Evolutionary conservation across 2,888 invertebrate species (phyloP), one percentile per base, ranked within the genome.

Genomic region (Ormyrus pomaceus): DNA sequence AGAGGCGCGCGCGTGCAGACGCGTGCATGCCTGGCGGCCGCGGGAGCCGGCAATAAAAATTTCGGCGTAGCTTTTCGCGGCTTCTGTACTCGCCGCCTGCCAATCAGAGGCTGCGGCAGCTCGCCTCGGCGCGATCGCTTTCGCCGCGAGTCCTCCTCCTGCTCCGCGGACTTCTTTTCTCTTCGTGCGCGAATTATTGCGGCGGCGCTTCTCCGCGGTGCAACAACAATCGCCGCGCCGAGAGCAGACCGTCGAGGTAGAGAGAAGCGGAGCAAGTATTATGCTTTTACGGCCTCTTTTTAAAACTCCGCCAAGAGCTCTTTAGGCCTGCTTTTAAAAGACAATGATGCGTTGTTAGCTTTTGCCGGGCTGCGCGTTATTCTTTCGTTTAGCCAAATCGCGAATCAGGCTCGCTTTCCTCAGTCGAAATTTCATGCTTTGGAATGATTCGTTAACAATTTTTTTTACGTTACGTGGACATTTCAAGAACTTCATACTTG

Each of bases 1-100:
- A 64, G 48, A 48, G 73, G n/a, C 19, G 64, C 46, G 46, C 6
- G 5, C 19, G 19, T 19, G 19, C 19, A 19, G n/a, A n/a, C 19
- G n/a, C 13, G 19, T 11, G 46, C 19, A 11, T 48, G 55, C 48
- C 10, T 9, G 6, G 68, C 45, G 34, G 45, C 50, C 50, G 62
- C 61, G 11, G 51, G n/a, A 66, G 65, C 45, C 9, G 58, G 65
- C 51, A 71, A 76, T 76, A 80, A 80, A 79, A 80, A 71, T 71
- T 70, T 76, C 65, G 70, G 59, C 65, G 59, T 61, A 71, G 70
- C 69, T 83, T 82, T 81, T 69, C 77, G 61, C 81, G 75, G 83
- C 83, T 84, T 85, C 83, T 84, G 84, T 83, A 82, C 83, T 85
- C 66, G 82, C 83, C 84, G 85, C 83, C 79, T 77, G 64, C 76